Base-by-base conservation (phyloP, 2,888 invertebrate species). In the Siphlonurus alternatus region DNA sequence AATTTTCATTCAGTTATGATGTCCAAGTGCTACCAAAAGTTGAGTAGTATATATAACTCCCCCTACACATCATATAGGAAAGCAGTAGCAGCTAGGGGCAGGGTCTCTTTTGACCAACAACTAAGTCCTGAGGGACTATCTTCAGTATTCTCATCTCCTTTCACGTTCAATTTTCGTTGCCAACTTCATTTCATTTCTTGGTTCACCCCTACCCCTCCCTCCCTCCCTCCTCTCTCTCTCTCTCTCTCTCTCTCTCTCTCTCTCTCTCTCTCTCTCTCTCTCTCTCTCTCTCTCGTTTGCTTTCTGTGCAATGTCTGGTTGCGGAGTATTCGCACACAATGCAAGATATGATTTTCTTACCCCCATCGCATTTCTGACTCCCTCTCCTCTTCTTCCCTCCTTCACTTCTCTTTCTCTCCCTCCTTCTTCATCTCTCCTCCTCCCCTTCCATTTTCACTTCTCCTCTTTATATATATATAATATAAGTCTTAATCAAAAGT, bases 161-260 rank as follows among this genome's bases (percentile, higher is more conserved):
- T 38, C 38, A 38, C 38, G 38, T 38, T 38, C 38, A 38, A 38
- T 38, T 38, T 38, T 38, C 38, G 38, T 38, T 38, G 38, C 38
- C 61, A 18, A 23, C 24, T 25, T 7, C 24, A 23, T 18, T 5
- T 38, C 61, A 23, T 10, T 10, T 23, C 60, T 23, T 23, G 23
- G 20, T 23, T 19, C 60, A 2, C 24, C 2, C n/a, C 60, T 59
- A 56, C 20, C 20, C 1, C 59, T 18, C n/a, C n/a, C n/a, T n/a
- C n/a, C n/a, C 15, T 38, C 7, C 7, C n/a, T 25, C n/a, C 7
- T 5, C 10, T n/a, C 20, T 15, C 18, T 53, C 15, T 19, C 3
- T 53, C 53, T 38, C 65, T 54, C 51, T 62, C 63, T 38, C 60
- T 25, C 24, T 61, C 62, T 25, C 61, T 38, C 61, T 24, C 61